Evolutionary conservation across 1,140 invertebrate genomes (phyloP).

Genomic region (Scaptomyza hsui): DNA sequence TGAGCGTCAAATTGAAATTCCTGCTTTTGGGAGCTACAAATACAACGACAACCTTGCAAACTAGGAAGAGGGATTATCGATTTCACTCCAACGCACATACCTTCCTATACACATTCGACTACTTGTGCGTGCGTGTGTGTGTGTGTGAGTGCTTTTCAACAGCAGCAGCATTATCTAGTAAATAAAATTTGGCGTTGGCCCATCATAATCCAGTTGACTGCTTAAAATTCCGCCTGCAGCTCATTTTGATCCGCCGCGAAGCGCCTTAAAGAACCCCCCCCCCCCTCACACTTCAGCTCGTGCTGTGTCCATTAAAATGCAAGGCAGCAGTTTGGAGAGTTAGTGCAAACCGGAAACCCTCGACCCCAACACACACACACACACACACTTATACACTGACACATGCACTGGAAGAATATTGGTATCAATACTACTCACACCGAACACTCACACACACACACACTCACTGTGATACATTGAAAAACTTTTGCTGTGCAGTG

Average conservation of each 20-base stretch:
- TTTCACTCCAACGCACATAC: conserved; percentile 23
- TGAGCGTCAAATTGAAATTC: conserved; percentile 67
- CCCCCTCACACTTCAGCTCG: neutral
- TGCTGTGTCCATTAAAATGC: conserved; percentile 42
- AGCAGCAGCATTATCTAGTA: conserved; percentile 16
- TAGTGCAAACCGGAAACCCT: conserved; percentile 25
- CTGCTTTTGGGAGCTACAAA: conserved; percentile 25
- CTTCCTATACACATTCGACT: neutral
- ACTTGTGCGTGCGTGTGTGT: neutral
- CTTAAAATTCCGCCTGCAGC: conserved; percentile 47
- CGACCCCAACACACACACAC: conserved; percentile 9
- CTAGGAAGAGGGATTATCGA: conserved; percentile 32
- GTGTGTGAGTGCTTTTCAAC: neutral
- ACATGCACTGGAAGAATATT: neutral
- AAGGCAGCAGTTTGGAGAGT: conserved; percentile 18
- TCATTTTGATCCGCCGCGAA: conserved; percentile 44
- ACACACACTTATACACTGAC: too few species aligned
- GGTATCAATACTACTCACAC: neutral
- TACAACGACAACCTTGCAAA: neutral
- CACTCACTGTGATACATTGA: conserved; percentile 12
- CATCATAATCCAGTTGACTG: conserved; percentile 52
- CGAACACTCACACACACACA: neutral
- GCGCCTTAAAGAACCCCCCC: conserved; percentile 9
- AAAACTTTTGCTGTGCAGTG: conserved; percentile 26
- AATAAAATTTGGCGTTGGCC: conserved; percentile 40